Percentiles rank a stretch among this genome's conserved stretches.
These are phyloP conservation scores for Misgurnus anguillicaudatus DNA, from an alignment of 2,113 vertebrate species.

Conservation along the genomic window DNA sequence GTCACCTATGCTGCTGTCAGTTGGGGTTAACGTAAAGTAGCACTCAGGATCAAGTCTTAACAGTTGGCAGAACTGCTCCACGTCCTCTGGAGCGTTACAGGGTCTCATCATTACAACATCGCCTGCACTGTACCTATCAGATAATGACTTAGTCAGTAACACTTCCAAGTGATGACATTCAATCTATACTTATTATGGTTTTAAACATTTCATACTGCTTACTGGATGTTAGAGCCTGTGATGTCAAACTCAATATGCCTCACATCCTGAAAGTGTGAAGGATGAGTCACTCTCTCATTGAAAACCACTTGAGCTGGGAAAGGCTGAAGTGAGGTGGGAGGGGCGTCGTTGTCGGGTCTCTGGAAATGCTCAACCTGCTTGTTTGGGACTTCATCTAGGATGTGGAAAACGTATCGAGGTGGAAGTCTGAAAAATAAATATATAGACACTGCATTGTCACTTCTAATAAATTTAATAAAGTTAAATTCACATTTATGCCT, in stretches of 20 bases:
- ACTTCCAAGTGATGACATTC: not conserved
- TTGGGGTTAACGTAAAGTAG: slow-evolving; percentile 75
- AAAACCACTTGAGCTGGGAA: slow-evolving; percentile 78
- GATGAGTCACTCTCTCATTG: slow-evolving; percentile 81
- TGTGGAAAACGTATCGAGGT: slow-evolving; percentile 78
- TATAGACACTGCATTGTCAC: not conserved
- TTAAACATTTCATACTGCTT: slow-evolving; percentile 54
- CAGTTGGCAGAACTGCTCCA: slow-evolving; percentile 81
- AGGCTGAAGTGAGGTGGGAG: slow-evolving; percentile 69
- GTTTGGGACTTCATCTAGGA: slow-evolving; percentile 66
- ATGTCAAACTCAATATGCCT: slow-evolving; percentile 89
- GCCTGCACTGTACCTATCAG: slow-evolving; percentile 79
- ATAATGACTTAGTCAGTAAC: not conserved
- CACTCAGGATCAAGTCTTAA: slow-evolving; percentile 78
- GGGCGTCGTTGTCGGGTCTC: not conserved
- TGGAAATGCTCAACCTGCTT: accelerated
- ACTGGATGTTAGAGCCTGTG: slow-evolving; percentile 82
- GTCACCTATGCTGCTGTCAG: slow-evolving; percentile 68
- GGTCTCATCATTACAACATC: slow-evolving; percentile 88
- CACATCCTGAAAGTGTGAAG: slow-evolving; percentile 90
- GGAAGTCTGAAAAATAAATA: slow-evolving; percentile 75
- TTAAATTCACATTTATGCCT: too few relatives aligned
- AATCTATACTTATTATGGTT: not conserved
- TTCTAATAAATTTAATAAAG: too few relatives aligned
- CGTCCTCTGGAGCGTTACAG: slow-evolving; percentile 72